Percentiles rank a stretch among this genome's conserved stretches.
These are phyloP conservation scores for Tamandua tetradactyla DNA, from an alignment of 2,797 vertebrate genomes.

Conservation along the genomic window DNA sequence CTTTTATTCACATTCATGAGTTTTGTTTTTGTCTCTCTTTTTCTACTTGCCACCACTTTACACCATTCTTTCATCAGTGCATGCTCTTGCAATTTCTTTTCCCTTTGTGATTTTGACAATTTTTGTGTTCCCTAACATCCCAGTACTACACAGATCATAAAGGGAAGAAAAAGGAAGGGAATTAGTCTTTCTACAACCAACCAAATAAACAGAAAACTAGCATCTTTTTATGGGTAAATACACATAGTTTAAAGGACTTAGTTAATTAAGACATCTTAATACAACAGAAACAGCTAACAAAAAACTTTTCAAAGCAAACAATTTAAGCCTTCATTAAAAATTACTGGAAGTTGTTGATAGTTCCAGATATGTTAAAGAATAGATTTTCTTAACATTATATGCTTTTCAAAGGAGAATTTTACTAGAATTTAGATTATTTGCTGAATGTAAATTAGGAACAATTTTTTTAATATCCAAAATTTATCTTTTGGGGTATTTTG, in stretches of 20 bases:
- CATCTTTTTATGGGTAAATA: background rate
- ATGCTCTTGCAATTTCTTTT: background rate
- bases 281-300: background rate
- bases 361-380: background rate
- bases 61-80: background rate
- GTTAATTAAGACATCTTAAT: conserved; percentile 9
- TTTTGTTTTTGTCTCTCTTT: background rate
- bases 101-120: conserved; percentile 12
- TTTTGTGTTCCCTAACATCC: background rate
- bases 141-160: background rate
- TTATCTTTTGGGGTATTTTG: background rate
- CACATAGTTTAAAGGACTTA: background rate
- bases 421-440: background rate
- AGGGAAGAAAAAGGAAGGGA: conserved; percentile 25
- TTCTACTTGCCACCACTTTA: background rate
- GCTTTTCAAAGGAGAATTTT: conserved; percentile 38
- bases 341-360: background rate
- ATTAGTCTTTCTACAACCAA: conserved; percentile 1
- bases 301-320: conserved; percentile 39
- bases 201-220: conserved; percentile 27
- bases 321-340: background rate
- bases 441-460: background rate
- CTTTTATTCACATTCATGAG: background rate
- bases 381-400: background rate
- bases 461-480: background rate